Conservation (phyloP, 2,113 vertebrate species). For the Calonectris borealis region DNA sequence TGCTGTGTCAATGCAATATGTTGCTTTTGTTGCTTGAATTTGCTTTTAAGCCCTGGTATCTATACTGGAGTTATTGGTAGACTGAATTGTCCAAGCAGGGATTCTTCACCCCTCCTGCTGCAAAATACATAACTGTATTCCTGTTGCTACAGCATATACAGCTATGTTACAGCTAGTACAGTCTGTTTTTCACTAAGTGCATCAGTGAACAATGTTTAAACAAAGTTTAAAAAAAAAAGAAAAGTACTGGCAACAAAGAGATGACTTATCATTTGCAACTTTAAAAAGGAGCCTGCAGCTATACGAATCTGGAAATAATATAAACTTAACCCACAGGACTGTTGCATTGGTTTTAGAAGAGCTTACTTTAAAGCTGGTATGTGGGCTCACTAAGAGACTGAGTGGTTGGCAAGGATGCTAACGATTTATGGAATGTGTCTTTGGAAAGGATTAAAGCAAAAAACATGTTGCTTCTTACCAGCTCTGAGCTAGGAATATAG, state of each 20-base stretch:
- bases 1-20: not conserved
- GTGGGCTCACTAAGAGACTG: constrained; percentile 63
- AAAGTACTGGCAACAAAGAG: constrained; percentile 55
- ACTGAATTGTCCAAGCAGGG: not conserved
- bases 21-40: not conserved
- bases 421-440: constrained; percentile 79
- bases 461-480: constrained; percentile 74
- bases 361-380: constrained; percentile 81
- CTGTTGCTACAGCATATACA: not conserved
- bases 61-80: not conserved
- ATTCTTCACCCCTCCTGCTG: not conserved
- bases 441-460: constrained; percentile 77
- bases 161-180: not conserved
- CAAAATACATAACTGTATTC: not conserved
- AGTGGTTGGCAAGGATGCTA: constrained; percentile 76
- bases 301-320: constrained; percentile 80
- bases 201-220: constrained; percentile 51
- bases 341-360: constrained; percentile 72
- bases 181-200: constrained; percentile 61
- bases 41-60: not conserved
- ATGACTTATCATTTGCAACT: constrained; percentile 70
- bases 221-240: not conserved
- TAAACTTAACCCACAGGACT: constrained; percentile 73
- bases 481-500: constrained; percentile 51
- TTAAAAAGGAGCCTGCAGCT: constrained; percentile 66